Conservation (phyloP, 2,113 vertebrate species). For the Gasterosteus nipponicus region DNA sequence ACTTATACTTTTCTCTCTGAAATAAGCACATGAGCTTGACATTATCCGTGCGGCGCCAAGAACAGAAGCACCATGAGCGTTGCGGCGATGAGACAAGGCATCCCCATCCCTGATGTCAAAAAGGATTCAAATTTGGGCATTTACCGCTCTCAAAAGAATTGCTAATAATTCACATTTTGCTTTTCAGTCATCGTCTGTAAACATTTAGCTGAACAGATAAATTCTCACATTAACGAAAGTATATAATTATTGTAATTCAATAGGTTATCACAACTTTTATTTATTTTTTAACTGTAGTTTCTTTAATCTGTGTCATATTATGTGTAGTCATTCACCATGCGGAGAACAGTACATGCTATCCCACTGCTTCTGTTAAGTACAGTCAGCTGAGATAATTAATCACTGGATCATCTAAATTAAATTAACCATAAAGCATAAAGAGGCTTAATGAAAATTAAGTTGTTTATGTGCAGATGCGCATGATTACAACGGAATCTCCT, state of each 20-base stretch:
- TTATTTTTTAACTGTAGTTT: background rate
- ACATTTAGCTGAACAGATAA: background rate
- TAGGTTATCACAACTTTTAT: background rate
- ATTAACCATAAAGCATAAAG: slow-evolving; percentile 63
- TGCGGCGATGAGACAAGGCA: background rate
- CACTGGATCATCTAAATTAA: slow-evolving; percentile 60
- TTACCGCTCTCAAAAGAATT: background rate
- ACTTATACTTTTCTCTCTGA: slow-evolving; percentile 43
- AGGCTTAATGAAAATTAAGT: slow-evolving; percentile 76
- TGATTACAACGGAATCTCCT: slow-evolving; percentile 67
- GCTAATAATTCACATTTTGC: background rate
- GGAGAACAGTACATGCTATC: slow-evolving; percentile 20
- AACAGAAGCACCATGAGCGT: background rate
- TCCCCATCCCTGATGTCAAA: background rate
- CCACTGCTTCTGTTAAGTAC: slow-evolving; percentile 36
- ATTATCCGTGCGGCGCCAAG: slow-evolving; percentile 7
- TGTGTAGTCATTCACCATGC: slow-evolving; percentile 7
- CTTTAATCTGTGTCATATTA: background rate
- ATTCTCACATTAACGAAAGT: background rate
- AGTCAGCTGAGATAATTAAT: slow-evolving; percentile 64
- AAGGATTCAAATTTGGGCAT: slow-evolving; percentile 3
- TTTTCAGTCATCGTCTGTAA: background rate
- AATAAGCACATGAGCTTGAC: slow-evolving; percentile 37
- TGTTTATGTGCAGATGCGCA: slow-evolving; percentile 69
- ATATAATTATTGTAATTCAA: background rate